These are phyloP conservation scores for Dicranocentrus wangi DNA, from an alignment of 2,888 invertebrate genomes.

Conservation along the genomic window DNA sequence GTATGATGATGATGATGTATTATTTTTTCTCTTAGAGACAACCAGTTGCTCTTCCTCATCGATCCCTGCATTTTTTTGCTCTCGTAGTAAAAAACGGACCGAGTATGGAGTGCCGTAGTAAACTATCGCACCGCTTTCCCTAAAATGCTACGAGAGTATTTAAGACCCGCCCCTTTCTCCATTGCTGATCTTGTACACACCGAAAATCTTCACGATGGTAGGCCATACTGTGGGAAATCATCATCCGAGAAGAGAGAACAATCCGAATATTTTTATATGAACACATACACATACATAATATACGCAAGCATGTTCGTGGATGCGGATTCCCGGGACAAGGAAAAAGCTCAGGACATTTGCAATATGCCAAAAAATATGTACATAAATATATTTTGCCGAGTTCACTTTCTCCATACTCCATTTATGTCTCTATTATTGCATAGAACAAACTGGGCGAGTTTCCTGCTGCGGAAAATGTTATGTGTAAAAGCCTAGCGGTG, in stretches of 20 bases:
- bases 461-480: not conserved
- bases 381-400: too few relatives aligned
- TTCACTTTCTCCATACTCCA: not conserved
- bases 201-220: not conserved
- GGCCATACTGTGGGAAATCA: not conserved
- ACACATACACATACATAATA: too few relatives aligned
- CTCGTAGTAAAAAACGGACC: not conserved
- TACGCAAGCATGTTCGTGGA: not conserved
- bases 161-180: constrained; percentile 8
- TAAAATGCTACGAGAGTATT: not conserved
- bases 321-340: too few relatives aligned
- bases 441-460: not conserved
- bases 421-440: not conserved
- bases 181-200: not conserved
- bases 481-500: not conserved
- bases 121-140: not conserved
- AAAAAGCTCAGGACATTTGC: too few relatives aligned
- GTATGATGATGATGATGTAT: constrained; percentile 33
- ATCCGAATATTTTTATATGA: too few relatives aligned
- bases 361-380: too few relatives aligned
- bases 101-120: not conserved
- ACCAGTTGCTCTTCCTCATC: constrained; percentile 73
- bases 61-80: constrained; percentile 65
- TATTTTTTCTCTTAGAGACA: constrained; percentile 67
- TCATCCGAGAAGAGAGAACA: constrained; percentile 6